Evolutionary conservation across 1,140 invertebrate species (phyloP), one percentile per base, ranked within the genome.

Genomic region (Rhysida immarginata): DNA sequence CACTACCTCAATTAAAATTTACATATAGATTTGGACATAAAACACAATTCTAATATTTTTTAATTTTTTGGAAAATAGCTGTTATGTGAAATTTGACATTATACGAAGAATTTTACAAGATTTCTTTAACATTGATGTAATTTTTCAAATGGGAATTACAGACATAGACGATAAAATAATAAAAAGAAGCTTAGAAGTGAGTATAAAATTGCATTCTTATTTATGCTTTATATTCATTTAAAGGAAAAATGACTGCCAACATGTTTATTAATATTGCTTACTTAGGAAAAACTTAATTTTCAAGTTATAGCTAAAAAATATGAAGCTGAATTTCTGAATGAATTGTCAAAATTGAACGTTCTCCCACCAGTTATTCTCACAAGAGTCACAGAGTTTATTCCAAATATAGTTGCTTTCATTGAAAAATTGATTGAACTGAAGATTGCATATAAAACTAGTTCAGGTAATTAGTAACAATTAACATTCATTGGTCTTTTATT

Each of bases 161-260:
- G 87, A 96, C 72, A 87, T 96, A 56, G 92, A 96, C 75, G 90
- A 96, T 69, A 96, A 96, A 76, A 95, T 96, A 56, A 94, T 98
- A 35, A 75, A 71, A 46, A 79, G 76, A n/a, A n/a, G n/a, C n/a
- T n/a, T n/a, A n/a, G n/a, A n/a, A n/a, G n/a, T n/a, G n/a, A n/a
- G n/a, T n/a, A n/a, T n/a, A n/a, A n/a, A n/a, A n/a, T 54, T 55
- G 13, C 20, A 29, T n/a, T n/a, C n/a, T n/a, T n/a, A n/a, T n/a
- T 18, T 18, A 21, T 21, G n/a, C n/a, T n/a, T n/a, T n/a, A n/a
- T n/a, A n/a, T n/a, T n/a, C n/a, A n/a, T n/a, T n/a, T n/a, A n/a
- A n/a, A n/a, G n/a, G n/a, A n/a, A n/a, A n/a, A n/a, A 52, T 8
- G 21, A 27, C 26, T 26, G 13, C 14, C 20, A 24, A 52, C 24